Conservation (phyloP, 2,113 vertebrate genomes). For the Tenebrosternarchus preto region DNA sequence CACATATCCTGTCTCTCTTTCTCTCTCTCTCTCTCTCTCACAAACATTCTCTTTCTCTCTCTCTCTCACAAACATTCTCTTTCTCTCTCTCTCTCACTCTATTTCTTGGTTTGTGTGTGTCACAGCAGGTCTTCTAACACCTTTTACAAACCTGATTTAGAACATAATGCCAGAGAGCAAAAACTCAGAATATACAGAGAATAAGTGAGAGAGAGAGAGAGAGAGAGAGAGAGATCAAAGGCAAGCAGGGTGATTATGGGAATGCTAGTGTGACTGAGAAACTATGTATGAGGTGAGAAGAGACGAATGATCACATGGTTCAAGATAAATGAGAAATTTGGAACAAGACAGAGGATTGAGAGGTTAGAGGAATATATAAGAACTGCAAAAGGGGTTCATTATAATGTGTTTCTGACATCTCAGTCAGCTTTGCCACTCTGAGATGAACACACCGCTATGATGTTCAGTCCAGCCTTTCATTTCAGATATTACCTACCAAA, state of each 20-base stretch:
- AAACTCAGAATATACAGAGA: neutral
- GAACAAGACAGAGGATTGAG: neutral
- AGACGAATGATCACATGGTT: constrained; percentile 13
- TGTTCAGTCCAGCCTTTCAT: neutral
- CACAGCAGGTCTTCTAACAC: constrained; percentile 52
- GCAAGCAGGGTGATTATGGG: constrained; percentile 27
- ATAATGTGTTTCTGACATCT: neutral
- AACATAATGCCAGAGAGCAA: constrained; percentile 35
- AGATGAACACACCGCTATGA: neutral
- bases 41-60: neutral
- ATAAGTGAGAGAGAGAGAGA: constrained; percentile 23
- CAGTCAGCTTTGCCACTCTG: neutral
- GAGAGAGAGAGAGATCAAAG: constrained; percentile 45
- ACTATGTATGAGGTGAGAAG: constrained; percentile 19
- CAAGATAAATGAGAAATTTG: constrained; percentile 14
- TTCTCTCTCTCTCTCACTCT: neutral
- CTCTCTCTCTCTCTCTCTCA: constrained; percentile 18
- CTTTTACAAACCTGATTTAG: constrained; percentile 54
- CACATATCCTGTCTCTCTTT: no score
- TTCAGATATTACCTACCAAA: neutral
- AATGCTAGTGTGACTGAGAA: constrained; percentile 18
- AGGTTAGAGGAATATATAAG: neutral
- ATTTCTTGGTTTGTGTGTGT: constrained; percentile 26
- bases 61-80: neutral
- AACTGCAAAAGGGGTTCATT: constrained; percentile 3